phyloP scores from a whole-genome alignment of 2,113 vertebrate species.

The Poeciliopsis prolifica region DNA sequence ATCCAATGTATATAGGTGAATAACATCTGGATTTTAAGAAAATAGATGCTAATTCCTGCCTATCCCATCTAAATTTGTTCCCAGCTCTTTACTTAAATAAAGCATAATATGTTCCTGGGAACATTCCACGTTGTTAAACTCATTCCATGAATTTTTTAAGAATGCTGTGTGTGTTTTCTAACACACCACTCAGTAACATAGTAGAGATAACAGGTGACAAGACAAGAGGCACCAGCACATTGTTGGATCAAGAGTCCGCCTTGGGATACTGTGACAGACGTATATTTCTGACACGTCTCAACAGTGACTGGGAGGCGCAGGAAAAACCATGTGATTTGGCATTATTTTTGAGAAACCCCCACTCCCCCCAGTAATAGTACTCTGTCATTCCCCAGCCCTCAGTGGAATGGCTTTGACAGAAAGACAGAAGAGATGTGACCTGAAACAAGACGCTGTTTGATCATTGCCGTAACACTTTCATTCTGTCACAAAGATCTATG shows the following conservation, averaged over 20 bases:
- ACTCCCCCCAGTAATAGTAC: slow-evolving; percentile 50
- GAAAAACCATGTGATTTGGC: slow-evolving; percentile 68
- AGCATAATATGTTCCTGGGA: slow-evolving; percentile 46
- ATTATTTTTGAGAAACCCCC: slow-evolving; percentile 67
- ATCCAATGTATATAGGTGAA: background rate
- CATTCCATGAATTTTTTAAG: slow-evolving; percentile 49
- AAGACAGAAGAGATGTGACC: slow-evolving; percentile 75
- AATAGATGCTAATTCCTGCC: slow-evolving; percentile 1
- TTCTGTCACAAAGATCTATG: slow-evolving; percentile 78
- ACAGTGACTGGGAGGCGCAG: slow-evolving; percentile 51
- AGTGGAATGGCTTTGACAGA: slow-evolving; percentile 70
- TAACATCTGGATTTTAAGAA: background rate
- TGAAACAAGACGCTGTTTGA: slow-evolving; percentile 78
- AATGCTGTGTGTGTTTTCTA: slow-evolving; percentile 63
- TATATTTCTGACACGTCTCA: slow-evolving; percentile 69
- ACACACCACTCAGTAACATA: slow-evolving; percentile 54
- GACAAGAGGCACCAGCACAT: slow-evolving; percentile 60
- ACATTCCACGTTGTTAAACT: slow-evolving; percentile 39
- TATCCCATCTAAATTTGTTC: slow-evolving; percentile 35
- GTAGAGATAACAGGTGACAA: slow-evolving; percentile 76
- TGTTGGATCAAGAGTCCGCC: slow-evolving; percentile 67
- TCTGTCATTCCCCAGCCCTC: slow-evolving; percentile 62
- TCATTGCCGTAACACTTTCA: slow-evolving; percentile 76
- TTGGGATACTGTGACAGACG: slow-evolving; percentile 68
- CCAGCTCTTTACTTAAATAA: slow-evolving; percentile 50